phyloP scores from a whole-genome alignment of 2,113 vertebrate species.

The Protomyctophum bolini region DNA sequence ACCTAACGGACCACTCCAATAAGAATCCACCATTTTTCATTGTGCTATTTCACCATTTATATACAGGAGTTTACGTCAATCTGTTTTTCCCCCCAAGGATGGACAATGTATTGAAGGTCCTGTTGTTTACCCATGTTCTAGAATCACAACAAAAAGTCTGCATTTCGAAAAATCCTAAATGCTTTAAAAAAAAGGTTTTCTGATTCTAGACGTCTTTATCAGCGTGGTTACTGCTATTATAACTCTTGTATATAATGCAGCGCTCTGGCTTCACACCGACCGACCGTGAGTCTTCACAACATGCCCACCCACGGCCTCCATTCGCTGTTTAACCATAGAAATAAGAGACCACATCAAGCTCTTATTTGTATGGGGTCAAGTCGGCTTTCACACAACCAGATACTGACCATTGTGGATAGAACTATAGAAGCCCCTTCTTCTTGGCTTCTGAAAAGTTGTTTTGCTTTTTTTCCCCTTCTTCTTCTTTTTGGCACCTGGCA shows the following conservation, averaged over 20 bases:
- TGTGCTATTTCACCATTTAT: slow-evolving; percentile 51
- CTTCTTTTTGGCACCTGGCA: background rate
- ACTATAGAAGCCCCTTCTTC: slow-evolving; percentile 17
- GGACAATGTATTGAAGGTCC: slow-evolving; percentile 17
- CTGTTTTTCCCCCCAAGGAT: slow-evolving; percentile 38
- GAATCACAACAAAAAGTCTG: slow-evolving; percentile 28
- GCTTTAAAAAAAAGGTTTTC: slow-evolving; percentile 26
- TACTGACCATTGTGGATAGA: slow-evolving; percentile 8
- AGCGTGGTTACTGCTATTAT: slow-evolving; percentile 25
- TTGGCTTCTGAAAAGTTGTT: slow-evolving; percentile 8
- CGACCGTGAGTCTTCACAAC: slow-evolving; percentile 7
- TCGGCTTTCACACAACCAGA: slow-evolving; percentile 6
- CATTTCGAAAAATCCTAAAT: slow-evolving; percentile 27
- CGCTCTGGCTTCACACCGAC: slow-evolving; percentile 29
- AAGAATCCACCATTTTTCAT: slow-evolving; percentile 55
- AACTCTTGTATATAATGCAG: slow-evolving; percentile 48
- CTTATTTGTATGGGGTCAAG: slow-evolving; percentile 27
- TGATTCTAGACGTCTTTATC: slow-evolving; percentile 33
- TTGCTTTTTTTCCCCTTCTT: background rate
- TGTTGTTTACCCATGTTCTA: slow-evolving; percentile 39
- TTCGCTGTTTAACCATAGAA: slow-evolving; percentile 34
- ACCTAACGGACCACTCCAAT: slow-evolving; percentile 73
- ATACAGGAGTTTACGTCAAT: slow-evolving; percentile 35
- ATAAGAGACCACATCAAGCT: slow-evolving; percentile 16
- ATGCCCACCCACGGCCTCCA: slow-evolving; percentile 5